Evolutionary conservation across 2,888 invertebrate genomes (phyloP), one percentile per base, ranked within the genome.

Genomic region (Lottia scabra): DNA sequence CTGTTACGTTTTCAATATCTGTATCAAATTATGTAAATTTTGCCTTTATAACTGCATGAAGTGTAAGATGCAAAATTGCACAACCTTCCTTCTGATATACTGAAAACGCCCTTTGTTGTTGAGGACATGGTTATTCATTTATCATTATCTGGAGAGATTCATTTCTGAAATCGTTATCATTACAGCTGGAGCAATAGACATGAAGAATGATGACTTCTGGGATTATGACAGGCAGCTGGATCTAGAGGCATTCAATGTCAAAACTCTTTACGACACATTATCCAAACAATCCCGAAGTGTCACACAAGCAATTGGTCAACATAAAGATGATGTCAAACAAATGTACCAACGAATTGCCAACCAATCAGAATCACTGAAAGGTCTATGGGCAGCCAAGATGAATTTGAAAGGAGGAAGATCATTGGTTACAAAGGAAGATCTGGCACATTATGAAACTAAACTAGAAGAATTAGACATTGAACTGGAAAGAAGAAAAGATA

Each of bases 331-430:
- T 80, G 87, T 85, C 38, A 88, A 88, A 72, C 81, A 82, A 44
- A 81, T 87, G 80, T 88, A 87, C 80, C 83, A 85, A 76, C 84
- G 83, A 70, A 83, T 88, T 30, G 79, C 83, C 70, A 84, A 83
- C 71, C 87, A 88, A 80, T 83, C 83, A 2, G 86, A 87, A 68
- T 87, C 88, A 44, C 84, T 88, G 46, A 87, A 86, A 75, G 85
- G 86, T 16, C 81, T 88, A 64, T 88, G 88, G 88, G 85, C 85
- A 2, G 87, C 88, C 74, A 88, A 88, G 78, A 81, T 88, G 81
- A 87, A 87, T 73, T 78, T 88, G 75, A 79, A 81, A 48, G 85
- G 87, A 12, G 82, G 80, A n/a, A 76, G 79, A 6, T 80, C 80
- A 30, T 74, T 85, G 77, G 86, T 85, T 16, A 86, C 85, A n/a